Evolutionary conservation across 2,113 vertebrate genomes (phyloP).

Genomic region (Otocyon megalotis): DNA sequence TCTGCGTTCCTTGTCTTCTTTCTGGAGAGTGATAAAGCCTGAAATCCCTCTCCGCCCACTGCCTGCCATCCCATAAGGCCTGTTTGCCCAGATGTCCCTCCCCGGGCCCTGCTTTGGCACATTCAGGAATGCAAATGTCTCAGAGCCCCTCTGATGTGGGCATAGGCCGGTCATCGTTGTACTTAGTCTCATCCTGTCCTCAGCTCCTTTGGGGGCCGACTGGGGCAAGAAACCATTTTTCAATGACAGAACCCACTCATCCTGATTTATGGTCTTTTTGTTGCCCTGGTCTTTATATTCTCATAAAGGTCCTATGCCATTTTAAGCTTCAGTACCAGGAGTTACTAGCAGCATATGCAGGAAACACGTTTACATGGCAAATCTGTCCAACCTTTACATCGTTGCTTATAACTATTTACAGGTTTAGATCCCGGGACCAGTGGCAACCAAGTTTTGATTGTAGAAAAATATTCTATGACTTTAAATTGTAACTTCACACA

Average conservation of each 20-base stretch:
- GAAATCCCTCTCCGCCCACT: not conserved
- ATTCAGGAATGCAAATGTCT: fast-evolving
- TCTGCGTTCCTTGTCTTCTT: not conserved
- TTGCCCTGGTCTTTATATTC: conserved; percentile 39
- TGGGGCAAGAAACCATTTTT: conserved; percentile 51
- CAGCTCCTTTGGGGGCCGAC: not conserved
- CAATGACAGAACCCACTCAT: not conserved
- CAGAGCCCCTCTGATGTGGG: fast-evolving
- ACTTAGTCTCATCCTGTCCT: not conserved
- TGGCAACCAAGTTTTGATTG: not conserved
- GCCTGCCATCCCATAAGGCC: not conserved
- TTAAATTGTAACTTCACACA: not conserved
- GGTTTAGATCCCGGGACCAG: not conserved
- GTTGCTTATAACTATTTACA: not conserved
- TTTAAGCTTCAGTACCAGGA: not conserved
- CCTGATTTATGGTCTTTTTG: conserved; percentile 41
- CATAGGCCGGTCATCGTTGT: fast-evolving
- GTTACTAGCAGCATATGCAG: not conserved
- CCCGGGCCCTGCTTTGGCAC: fast-evolving
- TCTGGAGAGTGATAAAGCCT: not conserved
- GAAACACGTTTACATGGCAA: not conserved
- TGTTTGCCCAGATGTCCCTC: fast-evolving
- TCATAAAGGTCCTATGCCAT: not conserved
- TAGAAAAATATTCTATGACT: not conserved
- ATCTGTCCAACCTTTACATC: not conserved